Conservation (phyloP, 2,888 invertebrate genomes). For the Anthophora plumipes region DNA sequence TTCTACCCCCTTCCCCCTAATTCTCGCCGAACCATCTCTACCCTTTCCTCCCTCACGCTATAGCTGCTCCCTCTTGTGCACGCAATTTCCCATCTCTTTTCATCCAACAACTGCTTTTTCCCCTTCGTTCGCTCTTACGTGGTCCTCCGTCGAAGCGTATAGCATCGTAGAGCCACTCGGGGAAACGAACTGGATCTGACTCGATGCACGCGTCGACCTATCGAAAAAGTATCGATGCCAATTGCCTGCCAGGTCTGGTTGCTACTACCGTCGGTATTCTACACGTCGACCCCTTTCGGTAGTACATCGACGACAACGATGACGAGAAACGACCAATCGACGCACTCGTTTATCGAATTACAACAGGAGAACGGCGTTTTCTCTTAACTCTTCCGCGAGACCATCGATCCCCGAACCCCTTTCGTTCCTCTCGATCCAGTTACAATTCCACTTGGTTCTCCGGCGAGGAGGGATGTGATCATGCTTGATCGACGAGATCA, state of each 20-base stretch:
- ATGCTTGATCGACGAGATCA: conserved; percentile 47
- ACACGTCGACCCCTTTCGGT: conserved; percentile 34
- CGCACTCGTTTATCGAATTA: conserved; percentile 77
- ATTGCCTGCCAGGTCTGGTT: conserved; percentile 72
- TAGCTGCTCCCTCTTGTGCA: not conserved
- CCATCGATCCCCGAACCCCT: conserved; percentile 12
- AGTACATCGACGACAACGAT: not conserved
- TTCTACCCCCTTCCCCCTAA: conserved; percentile 20
- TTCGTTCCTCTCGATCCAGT: conserved; percentile 3
- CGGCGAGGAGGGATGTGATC: conserved; percentile 41
- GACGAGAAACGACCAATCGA: conserved; percentile 57
- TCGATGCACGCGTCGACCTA: conserved; percentile 71
- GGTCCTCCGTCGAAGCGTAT: conserved; percentile 64
- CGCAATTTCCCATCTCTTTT: conserved; percentile 32
- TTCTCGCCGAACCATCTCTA: conserved; percentile 26
- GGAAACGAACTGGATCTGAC: conserved; percentile 79
- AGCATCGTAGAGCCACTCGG: conserved; percentile 74
- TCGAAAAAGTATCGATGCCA: conserved; percentile 80
- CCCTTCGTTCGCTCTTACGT: conserved; percentile 51
- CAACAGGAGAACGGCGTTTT: conserved; percentile 67
- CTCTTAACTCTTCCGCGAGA: conserved; percentile 59
- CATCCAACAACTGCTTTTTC: conserved; percentile 11
- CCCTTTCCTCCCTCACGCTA: conserved; percentile 22
- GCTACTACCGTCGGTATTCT: conserved; percentile 62
- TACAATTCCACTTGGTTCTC: conserved; percentile 43